Conservation (phyloP, 2,797 vertebrate genomes). For the Periophthalmus magnuspinnatus region DNA sequence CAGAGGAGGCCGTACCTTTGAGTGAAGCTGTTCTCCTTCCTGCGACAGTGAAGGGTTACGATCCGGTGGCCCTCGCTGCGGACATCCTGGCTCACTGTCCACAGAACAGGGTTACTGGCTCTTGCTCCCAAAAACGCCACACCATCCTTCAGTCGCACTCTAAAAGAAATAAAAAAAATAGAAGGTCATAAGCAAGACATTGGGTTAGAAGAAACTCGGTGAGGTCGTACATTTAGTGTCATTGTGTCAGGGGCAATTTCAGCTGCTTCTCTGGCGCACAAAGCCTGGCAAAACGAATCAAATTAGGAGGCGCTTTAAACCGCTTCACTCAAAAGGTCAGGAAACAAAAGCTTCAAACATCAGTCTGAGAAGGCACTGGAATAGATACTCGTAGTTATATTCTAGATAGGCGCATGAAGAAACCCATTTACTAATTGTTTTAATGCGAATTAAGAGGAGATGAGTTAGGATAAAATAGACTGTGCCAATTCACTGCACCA, state of each 20-base stretch:
- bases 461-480: conserved; percentile 4
- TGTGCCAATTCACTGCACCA: neutral
- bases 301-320: conserved; percentile 3
- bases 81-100: conserved; percentile 88
- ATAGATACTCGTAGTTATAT: neutral
- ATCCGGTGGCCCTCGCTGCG: conserved; percentile 86
- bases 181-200: conserved; percentile 1
- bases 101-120: conserved; percentile 84
- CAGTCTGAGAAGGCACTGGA: conserved; percentile 4
- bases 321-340: conserved; percentile 6
- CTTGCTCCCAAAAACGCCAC: conserved; percentile 84
- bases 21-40: conserved; percentile 77
- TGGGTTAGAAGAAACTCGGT: conserved; percentile 9
- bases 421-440: neutral
- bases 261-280: neutral
- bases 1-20: conserved; percentile 79
- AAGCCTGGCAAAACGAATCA: conserved; percentile 11
- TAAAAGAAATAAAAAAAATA: conserved; percentile 63
- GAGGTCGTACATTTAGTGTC: conserved; percentile 13
- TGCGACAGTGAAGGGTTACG: conserved; percentile 85
- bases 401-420: neutral
- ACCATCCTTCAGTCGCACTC: conserved; percentile 91
- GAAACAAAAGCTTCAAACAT: conserved; percentile 22
- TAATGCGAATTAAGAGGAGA: neutral
- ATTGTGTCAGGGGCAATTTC: conserved; percentile 4